Base-by-base conservation (phyloP, 2,113 vertebrate genomes). In the Gasterosteus nipponicus region DNA sequence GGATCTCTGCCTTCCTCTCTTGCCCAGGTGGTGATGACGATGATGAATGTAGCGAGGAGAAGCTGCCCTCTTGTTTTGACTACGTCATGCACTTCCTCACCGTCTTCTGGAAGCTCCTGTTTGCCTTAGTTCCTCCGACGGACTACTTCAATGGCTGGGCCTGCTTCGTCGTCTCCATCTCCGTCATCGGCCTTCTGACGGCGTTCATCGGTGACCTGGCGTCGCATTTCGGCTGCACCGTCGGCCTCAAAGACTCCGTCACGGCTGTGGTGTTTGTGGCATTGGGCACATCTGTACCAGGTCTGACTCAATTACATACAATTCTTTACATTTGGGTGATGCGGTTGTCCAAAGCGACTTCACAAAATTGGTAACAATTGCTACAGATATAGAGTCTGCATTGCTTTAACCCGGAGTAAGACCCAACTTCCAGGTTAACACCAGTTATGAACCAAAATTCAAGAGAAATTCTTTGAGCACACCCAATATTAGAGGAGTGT, bases 61-160 rank as follows among this genome's bases (percentile, higher is more conserved):
- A 96, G 77, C 89, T 95, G 63, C 98, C 97, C 8, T 99, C 98
- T 61, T 97, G 96, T 77, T 96, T 96, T 0, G 97, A 99, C 88
- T 99, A 99, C 0, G 93, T 98, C 90, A 97, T 98, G 96, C 98
- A 99, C 93, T 99, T 98, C 89, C 95, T 99, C 89, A 99, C 97
- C 0, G 93, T 99, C 74, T 98, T 99, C 95, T 99, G 98, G 98
- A 99, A 99, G 92, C 93, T 99, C 65, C 90, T 97, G 64, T 99
- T 99, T 56, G 97, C 96, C 59, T 94, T 99, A 2, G 97, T 99
- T n/a, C 98, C 98, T 12, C 98, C 98, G 0, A 98, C 98, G 4
- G 97, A 98, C 78, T 97, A 97, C 93, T 97, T 95, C 95, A 99
- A 96, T 0, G 98, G 98, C 81, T 98, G 98, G 98, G 96, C 97